phyloP scores from a whole-genome alignment of 1,140 invertebrate genomes.

The Aleiodes sp. region DNA sequence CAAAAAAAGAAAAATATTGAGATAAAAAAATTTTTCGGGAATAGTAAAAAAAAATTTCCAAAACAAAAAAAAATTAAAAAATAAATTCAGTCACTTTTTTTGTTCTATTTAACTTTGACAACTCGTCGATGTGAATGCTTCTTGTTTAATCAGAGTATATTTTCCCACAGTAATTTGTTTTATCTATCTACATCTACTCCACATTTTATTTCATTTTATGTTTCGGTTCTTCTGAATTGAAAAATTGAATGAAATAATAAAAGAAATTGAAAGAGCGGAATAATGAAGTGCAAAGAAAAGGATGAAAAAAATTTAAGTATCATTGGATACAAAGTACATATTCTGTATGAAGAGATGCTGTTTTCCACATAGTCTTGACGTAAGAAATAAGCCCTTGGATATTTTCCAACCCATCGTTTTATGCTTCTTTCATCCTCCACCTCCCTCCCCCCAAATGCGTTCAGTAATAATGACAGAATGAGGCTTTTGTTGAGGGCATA shows the following conservation, averaged over 20 bases:
- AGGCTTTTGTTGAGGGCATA: slow-evolving; percentile 52
- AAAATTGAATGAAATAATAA: not conserved
- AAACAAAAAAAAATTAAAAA: no score
- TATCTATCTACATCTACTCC: no score
- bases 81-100: no score
- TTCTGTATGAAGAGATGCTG: slow-evolving; percentile 8
- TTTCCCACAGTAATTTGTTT: no score
- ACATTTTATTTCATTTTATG: no score
- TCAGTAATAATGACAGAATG: slow-evolving; percentile 60
- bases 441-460: slow-evolving; percentile 16
- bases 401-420: slow-evolving; percentile 27
- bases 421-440: not conserved
- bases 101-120: no score
- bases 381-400: slow-evolving; percentile 43
- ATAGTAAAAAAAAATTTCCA: no score
- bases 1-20: no score
- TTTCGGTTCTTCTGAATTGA: no score
- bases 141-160: no score
- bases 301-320: not conserved
- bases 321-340: slow-evolving; percentile 6
- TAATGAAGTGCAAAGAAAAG: not conserved
- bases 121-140: no score
- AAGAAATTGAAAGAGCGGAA: not conserved
- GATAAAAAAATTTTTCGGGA: no score
- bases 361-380: slow-evolving; percentile 12